Base-by-base conservation (phyloP, 2,113 vertebrate genomes). In the Prinia subflava region DNA sequence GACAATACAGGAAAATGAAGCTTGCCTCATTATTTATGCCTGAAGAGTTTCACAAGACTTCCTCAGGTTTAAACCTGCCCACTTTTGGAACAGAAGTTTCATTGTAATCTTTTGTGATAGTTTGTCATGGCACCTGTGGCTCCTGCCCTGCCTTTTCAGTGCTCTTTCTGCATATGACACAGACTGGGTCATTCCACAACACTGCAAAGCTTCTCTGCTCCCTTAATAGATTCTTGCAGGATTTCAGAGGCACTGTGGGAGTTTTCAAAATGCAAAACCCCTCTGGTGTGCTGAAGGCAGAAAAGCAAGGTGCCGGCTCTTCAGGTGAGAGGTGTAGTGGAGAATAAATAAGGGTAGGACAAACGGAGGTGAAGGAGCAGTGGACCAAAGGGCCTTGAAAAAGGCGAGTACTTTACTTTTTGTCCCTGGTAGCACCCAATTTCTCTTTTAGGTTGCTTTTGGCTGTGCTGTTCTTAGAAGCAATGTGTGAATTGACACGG, bases 41-140 rank as follows among this genome's bases (percentile, higher is more conserved):
- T 30, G 35, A 84, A 50, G 74, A 75, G 33, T 95, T 95, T 96
- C 84, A 67, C 55, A 93, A 94, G 35, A 95, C 80, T 22, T 56
- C 23, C 39, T 92, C 75, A 63, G 37, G 89, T 91, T 90, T 77
- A 50, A 90, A 93, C 85, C 35, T 94, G 87, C 35, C 56, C 42
- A 28, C 14, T 92, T 79, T 37, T 20, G 53, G n/a, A 94, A 56
- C 33, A 30, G 25, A 50, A 83, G 62, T 82, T 90, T 81, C 57
- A 60, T 21, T 21, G 27, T 77, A 19, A 77, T 89, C n/a, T 74
- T 74, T 19, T 30, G 15, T 39, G 28, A 33, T 33, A 41, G 28
- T 67, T 94, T 76, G 73, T 82, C 50, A 50, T 5, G 12, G 42
- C 49, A 87, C 46, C 33, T 44, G 30, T 33, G 41, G 27, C 76